Conservation (phyloP, 2,113 vertebrate genomes). For the Protomyctophum bolini region DNA sequence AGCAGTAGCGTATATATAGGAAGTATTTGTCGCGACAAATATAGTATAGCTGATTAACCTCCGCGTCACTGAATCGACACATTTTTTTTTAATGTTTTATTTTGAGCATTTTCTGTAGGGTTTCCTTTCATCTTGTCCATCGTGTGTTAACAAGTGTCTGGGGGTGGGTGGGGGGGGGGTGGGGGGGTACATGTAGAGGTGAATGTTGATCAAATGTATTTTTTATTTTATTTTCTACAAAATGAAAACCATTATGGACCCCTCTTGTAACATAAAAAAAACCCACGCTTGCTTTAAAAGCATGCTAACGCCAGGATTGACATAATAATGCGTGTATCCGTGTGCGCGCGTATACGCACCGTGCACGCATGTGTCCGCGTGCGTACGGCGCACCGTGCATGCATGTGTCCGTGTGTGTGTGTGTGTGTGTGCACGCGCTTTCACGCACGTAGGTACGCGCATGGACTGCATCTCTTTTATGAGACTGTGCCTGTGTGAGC, state of each 20-base stretch:
- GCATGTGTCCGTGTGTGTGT: background rate
- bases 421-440: conserved; percentile 9
- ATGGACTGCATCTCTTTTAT: conserved; percentile 11
- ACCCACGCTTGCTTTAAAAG: conserved; percentile 12
- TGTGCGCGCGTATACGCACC: conserved; percentile 25
- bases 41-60: conserved; percentile 55
- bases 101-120: conserved; percentile 31
- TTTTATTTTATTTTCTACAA: conserved; percentile 25
- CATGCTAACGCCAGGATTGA: conserved; percentile 21
- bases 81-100: conserved; percentile 43
- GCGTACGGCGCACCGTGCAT: background rate
- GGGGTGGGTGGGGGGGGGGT: too few species aligned
- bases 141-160: too few species aligned
- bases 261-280: conserved; percentile 21
- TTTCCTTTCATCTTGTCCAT: conserved; percentile 14
- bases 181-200: conserved; percentile 31
- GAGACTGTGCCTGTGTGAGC: conserved; percentile 25
- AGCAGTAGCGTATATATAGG: conserved; percentile 70
- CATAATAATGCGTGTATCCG: background rate
- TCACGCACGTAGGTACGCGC: background rate
- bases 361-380: conserved; percentile 14
- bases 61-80: background rate
- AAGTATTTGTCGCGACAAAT: conserved; percentile 56
- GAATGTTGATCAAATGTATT: conserved; percentile 17
- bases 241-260: conserved; percentile 24